A percentile compares a stretch with the other conserved stretches of the same genome.
Evolutionary conservation across 2,888 invertebrate species (phyloP).

Genomic region (Coecobrya sp.): DNA sequence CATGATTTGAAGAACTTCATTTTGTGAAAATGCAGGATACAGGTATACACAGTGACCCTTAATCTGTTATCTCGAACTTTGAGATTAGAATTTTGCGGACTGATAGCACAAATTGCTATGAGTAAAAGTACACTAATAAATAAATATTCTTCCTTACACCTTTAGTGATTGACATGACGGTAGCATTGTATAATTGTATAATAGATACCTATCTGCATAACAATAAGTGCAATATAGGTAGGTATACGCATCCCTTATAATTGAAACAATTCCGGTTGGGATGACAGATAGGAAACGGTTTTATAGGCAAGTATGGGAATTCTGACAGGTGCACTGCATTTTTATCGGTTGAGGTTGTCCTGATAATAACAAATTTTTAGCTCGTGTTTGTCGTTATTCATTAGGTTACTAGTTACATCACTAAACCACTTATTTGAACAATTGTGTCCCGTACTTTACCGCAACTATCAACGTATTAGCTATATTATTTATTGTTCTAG

Average conservation of each 20-base stretch:
- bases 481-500: neutral
- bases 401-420: conserved; percentile 15
- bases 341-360: conserved; percentile 7
- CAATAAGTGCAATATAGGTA: no score
- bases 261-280: neutral
- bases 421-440: neutral
- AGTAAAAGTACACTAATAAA: no score
- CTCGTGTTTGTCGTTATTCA: neutral
- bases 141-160: no score
- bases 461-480: neutral
- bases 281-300: conserved; percentile 5
- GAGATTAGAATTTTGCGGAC: no score
- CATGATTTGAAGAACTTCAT: no score
- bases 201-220: no score
- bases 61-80: no score
- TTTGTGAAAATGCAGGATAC: no score
- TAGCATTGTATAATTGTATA: no score
- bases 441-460: neutral
- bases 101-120: no score
- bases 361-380: neutral
- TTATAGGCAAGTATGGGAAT: conserved; percentile 1
- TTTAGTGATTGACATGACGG: no score
- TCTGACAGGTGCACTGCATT: conserved; percentile 12
- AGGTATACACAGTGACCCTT: no score
- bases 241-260: neutral